Percentiles rank a stretch among this genome's conserved stretches.
phyloP scores from a whole-genome alignment of 1,140 invertebrate species.

The Ptiloglossa arizonensis region DNA sequence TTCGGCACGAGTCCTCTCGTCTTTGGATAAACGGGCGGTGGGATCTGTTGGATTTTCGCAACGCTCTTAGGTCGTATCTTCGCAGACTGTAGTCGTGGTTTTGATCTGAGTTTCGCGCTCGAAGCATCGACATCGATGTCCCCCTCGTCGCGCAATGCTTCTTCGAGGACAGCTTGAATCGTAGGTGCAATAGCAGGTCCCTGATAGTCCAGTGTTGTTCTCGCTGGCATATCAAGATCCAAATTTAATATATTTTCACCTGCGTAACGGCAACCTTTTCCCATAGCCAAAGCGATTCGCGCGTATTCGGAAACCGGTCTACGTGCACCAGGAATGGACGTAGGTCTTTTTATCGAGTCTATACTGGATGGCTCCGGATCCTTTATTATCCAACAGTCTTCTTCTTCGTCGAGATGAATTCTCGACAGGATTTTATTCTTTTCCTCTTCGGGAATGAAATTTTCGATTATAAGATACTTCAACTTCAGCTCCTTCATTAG shows the following conservation, averaged over 20 bases:
- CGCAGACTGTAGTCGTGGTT: conserved; percentile 73
- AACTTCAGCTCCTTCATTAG: conserved; percentile 89
- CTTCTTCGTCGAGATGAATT: conserved; percentile 93
- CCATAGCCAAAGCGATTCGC: conserved; percentile 84
- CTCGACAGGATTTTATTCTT: conserved; percentile 90
- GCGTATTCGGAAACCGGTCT: conserved; percentile 90
- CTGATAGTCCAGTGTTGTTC: conserved; percentile 91
- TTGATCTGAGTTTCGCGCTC: conserved; percentile 71
- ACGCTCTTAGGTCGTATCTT: conserved; percentile 74
- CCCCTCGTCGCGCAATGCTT: conserved; percentile 87
- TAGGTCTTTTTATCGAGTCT: conserved; percentile 83
- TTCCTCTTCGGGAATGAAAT: conserved; percentile 97
- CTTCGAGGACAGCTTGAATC: conserved; percentile 88
- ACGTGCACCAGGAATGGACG: conserved; percentile 85
- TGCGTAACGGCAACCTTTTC: conserved; percentile 84
- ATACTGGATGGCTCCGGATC: conserved; percentile 77
- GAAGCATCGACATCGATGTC: conserved; percentile 88
- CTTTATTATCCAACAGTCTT: conserved; percentile 90
- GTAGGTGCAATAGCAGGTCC: conserved; percentile 87
- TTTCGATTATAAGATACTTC: conserved; percentile 95
- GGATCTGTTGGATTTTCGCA: conserved; percentile 74
- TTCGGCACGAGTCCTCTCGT: conserved; percentile 85
- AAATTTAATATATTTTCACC: conserved; percentile 93
- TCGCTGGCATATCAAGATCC: conserved; percentile 89
- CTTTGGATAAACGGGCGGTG: conserved; percentile 82